phyloP scores from a whole-genome alignment of 1,140 invertebrate genomes.

The Drosophila tropicalis region DNA sequence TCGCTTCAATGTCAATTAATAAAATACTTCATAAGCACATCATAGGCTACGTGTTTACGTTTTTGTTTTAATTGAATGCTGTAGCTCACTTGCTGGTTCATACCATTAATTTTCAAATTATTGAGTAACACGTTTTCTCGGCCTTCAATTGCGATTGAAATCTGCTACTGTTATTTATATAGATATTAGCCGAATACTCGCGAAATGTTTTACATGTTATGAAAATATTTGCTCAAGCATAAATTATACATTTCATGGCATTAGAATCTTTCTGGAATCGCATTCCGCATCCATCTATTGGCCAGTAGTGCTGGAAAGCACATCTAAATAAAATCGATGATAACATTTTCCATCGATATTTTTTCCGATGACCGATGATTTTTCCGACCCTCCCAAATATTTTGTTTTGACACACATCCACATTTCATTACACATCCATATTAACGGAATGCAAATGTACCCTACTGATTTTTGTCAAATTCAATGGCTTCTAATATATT shows the following conservation, averaged over 20 bases:
- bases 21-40: not conserved
- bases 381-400: too few relatives aligned
- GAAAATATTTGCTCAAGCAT: slow-evolving; percentile 33
- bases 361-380: too few relatives aligned
- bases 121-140: slow-evolving; percentile 67
- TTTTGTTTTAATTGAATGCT: not conserved
- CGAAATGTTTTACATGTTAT: slow-evolving; percentile 28
- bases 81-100: slow-evolving; percentile 49
- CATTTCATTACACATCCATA: too few relatives aligned
- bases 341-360: too few relatives aligned
- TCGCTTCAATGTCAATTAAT: slow-evolving; percentile 7
- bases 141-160: slow-evolving; percentile 10
- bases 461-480: too few relatives aligned
- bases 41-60: not conserved
- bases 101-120: slow-evolving; percentile 38
- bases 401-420: too few relatives aligned
- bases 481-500: too few relatives aligned
- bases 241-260: slow-evolving; percentile 35
- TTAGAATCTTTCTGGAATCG: slow-evolving; percentile 44
- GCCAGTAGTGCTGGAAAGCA: slow-evolving; percentile 21
- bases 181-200: slow-evolving; percentile 16
- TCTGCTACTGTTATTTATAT: slow-evolving; percentile 32
- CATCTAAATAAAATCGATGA: too few relatives aligned
- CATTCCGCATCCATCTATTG: slow-evolving; percentile 26
- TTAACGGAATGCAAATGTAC: too few relatives aligned